These are phyloP conservation scores for Mormoops blainvillei DNA, from an alignment of 2,113 vertebrate species.

Conservation along the genomic window DNA sequence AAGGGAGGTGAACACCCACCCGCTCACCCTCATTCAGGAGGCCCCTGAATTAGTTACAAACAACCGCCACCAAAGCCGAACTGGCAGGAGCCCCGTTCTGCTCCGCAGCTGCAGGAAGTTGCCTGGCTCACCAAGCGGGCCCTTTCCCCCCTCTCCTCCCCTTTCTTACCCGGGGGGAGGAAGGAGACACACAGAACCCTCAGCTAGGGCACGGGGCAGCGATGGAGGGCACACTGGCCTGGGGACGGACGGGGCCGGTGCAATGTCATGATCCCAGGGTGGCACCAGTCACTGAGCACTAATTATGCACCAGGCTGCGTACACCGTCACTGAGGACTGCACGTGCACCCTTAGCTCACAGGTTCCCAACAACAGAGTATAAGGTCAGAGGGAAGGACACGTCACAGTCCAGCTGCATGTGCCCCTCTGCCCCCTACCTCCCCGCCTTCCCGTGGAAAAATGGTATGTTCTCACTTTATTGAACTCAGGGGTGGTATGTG, in stretches of 20 bases:
- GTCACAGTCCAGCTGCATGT: rapidly evolving
- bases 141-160: rapidly evolving
- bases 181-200: neutral
- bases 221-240: rapidly evolving
- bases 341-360: rapidly evolving
- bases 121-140: neutral
- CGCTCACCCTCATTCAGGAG: neutral
- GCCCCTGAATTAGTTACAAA: neutral
- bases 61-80: neutral
- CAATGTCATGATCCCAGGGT: rapidly evolving
- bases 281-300: rapidly evolving
- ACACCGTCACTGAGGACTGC: rapidly evolving
- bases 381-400: rapidly evolving
- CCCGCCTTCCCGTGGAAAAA: neutral
- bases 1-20: neutral
- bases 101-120: rapidly evolving
- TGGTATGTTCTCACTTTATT: neutral
- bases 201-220: neutral
- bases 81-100: neutral
- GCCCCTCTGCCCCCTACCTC: rapidly evolving
- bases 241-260: too few relatives aligned
- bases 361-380: neutral
- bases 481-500: neutral
- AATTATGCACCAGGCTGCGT: neutral
- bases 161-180: neutral